A percentile compares a stretch with the other conserved stretches of the same genome.
phyloP scores from a whole-genome alignment of 2,888 invertebrate genomes.

The Stenotaenia linearis region DNA sequence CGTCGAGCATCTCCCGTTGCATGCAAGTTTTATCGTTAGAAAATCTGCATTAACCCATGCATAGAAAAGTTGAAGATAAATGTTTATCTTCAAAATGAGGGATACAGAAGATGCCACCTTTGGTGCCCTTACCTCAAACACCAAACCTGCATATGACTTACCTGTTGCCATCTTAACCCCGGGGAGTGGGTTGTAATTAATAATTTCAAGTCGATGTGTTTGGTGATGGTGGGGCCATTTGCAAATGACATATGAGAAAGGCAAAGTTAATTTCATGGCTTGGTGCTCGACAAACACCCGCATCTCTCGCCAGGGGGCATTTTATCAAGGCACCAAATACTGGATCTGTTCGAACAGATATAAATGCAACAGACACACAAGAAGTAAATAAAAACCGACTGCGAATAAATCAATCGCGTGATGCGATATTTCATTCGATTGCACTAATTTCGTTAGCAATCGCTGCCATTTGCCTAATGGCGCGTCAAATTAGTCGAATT shows the following conservation, averaged over 20 bases:
- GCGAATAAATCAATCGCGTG: too few relatives aligned
- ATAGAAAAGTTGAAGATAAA: too few relatives aligned
- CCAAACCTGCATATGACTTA: not conserved
- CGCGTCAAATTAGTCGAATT: too few relatives aligned
- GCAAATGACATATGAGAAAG: conserved; percentile 1
- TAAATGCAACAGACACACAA: not conserved
- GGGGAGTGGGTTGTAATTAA: not conserved
- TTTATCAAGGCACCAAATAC: not conserved
- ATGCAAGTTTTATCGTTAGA: too few relatives aligned
- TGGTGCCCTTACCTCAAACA: not conserved
- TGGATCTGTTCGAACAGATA: not conserved
- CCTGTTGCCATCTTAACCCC: conserved; percentile 5
- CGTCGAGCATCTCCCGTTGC: too few relatives aligned
- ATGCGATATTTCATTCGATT: too few relatives aligned
- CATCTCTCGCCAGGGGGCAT: conserved; percentile 4
- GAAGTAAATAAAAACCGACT: too few relatives aligned
- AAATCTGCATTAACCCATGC: too few relatives aligned
- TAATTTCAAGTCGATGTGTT: conserved; percentile 1
- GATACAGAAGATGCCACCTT: not conserved
- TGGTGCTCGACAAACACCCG: not conserved
- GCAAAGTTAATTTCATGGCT: conserved; percentile 9
- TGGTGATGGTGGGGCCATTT: conserved; percentile 9
- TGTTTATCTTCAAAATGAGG: not conserved
- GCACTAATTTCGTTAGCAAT: too few relatives aligned
- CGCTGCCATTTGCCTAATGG: too few relatives aligned